These are phyloP conservation scores for Coracias cyanogaster DNA, from an alignment of 2,797 vertebrate species.

Conservation along the genomic window DNA sequence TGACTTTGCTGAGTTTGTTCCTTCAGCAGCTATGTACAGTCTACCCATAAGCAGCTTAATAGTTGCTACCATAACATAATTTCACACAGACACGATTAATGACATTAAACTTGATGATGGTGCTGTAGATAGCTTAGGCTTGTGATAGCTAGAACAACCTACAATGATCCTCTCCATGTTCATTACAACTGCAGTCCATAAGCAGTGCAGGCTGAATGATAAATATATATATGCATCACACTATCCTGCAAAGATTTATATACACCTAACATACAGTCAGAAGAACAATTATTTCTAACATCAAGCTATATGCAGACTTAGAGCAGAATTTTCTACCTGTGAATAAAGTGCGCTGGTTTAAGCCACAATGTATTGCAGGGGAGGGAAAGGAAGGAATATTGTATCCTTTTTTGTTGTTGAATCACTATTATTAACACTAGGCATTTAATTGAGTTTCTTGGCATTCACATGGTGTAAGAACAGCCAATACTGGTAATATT, in stretches of 20 bases:
- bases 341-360: neutral
- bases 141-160: neutral
- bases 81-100: neutral
- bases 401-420: neutral
- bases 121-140: neutral
- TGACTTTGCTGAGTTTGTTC: neutral
- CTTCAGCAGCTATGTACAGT: neutral
- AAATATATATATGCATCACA: neutral
- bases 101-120: neutral
- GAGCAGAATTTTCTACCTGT: neutral
- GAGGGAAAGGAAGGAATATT: neutral
- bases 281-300: neutral
- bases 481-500: neutral
- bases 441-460: neutral
- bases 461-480: neutral
- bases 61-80: neutral
- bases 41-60: neutral
- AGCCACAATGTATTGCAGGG: fast-evolving
- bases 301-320: neutral
- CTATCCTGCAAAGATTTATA: neutral
- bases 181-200: neutral
- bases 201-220: neutral
- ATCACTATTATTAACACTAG: neutral
- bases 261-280: neutral
- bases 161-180: neutral